Percentiles rank a stretch among this genome's conserved stretches.
These are phyloP conservation scores for Drepana falcataria DNA, from an alignment of 2,888 invertebrate genomes.

Conservation along the genomic window DNA sequence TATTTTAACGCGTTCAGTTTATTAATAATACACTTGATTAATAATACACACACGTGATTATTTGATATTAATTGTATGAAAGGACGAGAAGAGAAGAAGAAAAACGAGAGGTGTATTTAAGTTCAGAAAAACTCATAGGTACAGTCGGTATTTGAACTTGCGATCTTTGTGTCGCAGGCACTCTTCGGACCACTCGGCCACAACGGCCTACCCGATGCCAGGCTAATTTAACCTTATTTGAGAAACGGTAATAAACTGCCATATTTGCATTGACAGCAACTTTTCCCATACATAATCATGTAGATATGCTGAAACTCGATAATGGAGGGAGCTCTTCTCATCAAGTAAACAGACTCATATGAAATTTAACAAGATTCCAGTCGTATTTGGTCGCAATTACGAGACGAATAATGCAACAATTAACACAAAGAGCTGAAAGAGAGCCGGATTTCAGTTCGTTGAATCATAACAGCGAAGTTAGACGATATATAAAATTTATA, in stretches of 20 bases:
- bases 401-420: conserved; percentile 51
- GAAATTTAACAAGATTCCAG: conserved; percentile 21
- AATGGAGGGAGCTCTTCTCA: neutral
- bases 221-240: neutral
- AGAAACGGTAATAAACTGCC: neutral
- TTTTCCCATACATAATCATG: neutral
- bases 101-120: too few species aligned
- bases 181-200: too few species aligned
- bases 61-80: too few species aligned
- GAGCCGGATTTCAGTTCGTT: conserved; percentile 59
- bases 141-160: too few species aligned
- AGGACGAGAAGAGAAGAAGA: too few species aligned
- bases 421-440: conserved; percentile 51
- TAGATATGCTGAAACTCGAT: neutral
- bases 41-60: too few species aligned
- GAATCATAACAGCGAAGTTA: conserved; percentile 69
- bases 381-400: conserved; percentile 11
- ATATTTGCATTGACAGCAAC: neutral
- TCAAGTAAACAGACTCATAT: neutral
- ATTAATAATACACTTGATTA: too few species aligned
- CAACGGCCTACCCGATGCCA: too few species aligned
- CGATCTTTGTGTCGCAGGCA: too few species aligned
- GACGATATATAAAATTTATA: conserved; percentile 69
- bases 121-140: too few species aligned
- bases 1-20: too few species aligned